A percentile compares a stretch with the other conserved stretches of the same genome.
Evolutionary conservation across 2,113 vertebrate species (phyloP).

Genomic region (Chelonoidis abingdonii): DNA sequence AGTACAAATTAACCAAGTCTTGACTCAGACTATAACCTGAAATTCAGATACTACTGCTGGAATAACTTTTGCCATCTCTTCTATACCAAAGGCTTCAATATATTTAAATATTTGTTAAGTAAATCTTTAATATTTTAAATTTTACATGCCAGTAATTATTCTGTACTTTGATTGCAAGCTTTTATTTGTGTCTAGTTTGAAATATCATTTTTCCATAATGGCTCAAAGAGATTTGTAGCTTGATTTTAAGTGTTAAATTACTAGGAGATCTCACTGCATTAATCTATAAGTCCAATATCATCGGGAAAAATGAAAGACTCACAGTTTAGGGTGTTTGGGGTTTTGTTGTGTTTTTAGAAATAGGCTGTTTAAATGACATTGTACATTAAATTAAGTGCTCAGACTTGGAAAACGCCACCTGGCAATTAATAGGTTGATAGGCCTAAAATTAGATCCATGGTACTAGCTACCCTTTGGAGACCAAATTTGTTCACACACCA

Average conservation of each 20-base stretch:
- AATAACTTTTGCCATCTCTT: neutral
- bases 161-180: neutral
- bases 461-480: neutral
- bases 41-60: neutral
- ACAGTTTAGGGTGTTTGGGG: neutral
- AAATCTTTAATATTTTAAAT: slow-evolving; percentile 41
- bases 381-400: too few relatives aligned
- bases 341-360: neutral
- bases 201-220: neutral
- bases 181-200: slow-evolving; percentile 11
- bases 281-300: neutral
- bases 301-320: neutral
- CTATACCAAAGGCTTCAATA: neutral
- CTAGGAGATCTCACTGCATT: neutral
- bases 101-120: slow-evolving; percentile 28
- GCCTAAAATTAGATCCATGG: neutral
- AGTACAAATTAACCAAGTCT: neutral
- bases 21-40: neutral
- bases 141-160: slow-evolving; percentile 20
- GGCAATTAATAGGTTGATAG: neutral
- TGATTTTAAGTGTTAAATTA: neutral
- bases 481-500: neutral
- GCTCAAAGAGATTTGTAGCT: neutral
- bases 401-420: neutral
- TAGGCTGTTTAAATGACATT: neutral